Conservation (phyloP, 2,797 vertebrate genomes). For the Trichosurus vulpecula region DNA sequence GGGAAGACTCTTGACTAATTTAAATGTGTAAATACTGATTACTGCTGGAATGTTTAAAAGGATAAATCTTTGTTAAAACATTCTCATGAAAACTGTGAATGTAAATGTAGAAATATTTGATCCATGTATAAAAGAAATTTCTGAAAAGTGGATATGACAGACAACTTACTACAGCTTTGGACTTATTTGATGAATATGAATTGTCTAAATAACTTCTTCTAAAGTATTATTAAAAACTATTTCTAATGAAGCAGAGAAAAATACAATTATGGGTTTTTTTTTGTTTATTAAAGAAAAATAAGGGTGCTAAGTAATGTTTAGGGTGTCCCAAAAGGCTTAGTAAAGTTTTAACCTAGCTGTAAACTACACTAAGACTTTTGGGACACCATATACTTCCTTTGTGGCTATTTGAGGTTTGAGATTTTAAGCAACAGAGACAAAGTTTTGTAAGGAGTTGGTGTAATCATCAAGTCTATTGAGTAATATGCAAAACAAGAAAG, state of each 20-base stretch:
- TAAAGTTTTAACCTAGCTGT: background rate
- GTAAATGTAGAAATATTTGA: background rate
- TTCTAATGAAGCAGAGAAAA: background rate
- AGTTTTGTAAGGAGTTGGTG: background rate
- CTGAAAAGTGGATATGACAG: background rate
- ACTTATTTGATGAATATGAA: background rate
- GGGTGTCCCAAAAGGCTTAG: background rate
- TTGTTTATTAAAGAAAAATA: background rate
- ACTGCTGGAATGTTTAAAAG: constrained; percentile 23
- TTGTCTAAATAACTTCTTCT: background rate
- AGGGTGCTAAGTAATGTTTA: background rate
- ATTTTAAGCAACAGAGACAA: background rate
- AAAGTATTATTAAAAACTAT: background rate
- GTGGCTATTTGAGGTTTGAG: background rate
- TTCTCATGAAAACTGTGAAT: constrained; percentile 3
- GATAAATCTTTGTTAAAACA: background rate
- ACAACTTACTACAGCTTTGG: background rate
- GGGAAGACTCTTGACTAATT: constrained; percentile 14
- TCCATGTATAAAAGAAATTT: constrained; percentile 26
- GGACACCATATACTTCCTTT: background rate
- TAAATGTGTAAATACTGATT: constrained; percentile 25
- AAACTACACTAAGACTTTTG: background rate
- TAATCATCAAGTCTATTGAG: background rate
- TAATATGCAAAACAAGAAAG: background rate
- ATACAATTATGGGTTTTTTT: background rate